Conservation (phyloP, 1,140 invertebrate genomes). For the Drosophila trapezifrons region DNA sequence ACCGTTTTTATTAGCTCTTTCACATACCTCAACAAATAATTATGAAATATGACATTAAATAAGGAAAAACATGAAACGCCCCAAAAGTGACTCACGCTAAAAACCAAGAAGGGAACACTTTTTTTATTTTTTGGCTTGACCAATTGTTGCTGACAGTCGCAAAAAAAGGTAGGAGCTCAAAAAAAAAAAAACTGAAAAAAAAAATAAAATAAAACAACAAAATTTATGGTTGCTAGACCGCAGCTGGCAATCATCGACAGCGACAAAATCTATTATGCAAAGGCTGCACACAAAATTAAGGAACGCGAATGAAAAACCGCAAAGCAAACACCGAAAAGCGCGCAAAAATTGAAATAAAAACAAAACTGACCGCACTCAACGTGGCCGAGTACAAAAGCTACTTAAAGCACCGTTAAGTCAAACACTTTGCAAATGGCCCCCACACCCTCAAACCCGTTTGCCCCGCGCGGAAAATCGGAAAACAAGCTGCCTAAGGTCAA, state of each 20-base stretch:
- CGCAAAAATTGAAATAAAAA: constrained; percentile 38
- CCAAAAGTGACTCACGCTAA: constrained; percentile 24
- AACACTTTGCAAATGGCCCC: constrained; percentile 70
- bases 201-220: constrained; percentile 25
- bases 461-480: constrained; percentile 6
- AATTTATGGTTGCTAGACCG: constrained; percentile 25
- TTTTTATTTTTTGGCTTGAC: constrained; percentile 27
- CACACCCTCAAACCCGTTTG: constrained; percentile 21
- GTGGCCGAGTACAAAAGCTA: constrained; percentile 48
- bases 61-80: constrained; percentile 9
- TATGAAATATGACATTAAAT: constrained; percentile 17
- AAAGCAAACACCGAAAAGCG: constrained; percentile 53
- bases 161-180: constrained; percentile 21
- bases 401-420: constrained; percentile 69
- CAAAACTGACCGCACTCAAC: constrained; percentile 61
- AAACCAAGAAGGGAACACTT: constrained; percentile 16
- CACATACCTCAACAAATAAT: not conserved
- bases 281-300: constrained; percentile 39
- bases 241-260: constrained; percentile 52
- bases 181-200: not conserved
- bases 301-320: constrained; percentile 46
- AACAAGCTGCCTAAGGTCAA: constrained; percentile 74
- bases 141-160: constrained; percentile 48
- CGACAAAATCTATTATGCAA: constrained; percentile 52
- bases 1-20: not conserved